phyloP scores from a whole-genome alignment of 2,888 invertebrate species.

The Clivina fossor region DNA sequence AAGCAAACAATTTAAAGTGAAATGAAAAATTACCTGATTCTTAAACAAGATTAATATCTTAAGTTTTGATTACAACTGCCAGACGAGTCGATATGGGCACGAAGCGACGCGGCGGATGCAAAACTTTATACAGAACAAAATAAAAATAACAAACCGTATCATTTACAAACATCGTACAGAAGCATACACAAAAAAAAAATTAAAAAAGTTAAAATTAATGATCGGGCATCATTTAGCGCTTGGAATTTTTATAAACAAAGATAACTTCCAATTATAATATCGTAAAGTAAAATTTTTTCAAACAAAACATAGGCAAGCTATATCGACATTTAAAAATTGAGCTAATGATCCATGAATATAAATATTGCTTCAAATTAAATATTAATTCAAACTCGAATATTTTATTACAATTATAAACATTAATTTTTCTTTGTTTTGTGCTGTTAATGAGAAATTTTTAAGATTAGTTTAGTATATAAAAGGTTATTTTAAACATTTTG shows the following conservation, averaged over 20 bases:
- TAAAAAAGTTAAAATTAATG: slow-evolving; percentile 10
- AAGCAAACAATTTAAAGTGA: not conserved
- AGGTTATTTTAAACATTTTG: too few species aligned
- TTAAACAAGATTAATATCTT: slow-evolving; percentile 6
- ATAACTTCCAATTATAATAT: slow-evolving; percentile 7
- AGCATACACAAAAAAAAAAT: slow-evolving; percentile 1
- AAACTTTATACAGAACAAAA: not conserved
- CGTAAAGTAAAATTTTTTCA: not conserved
- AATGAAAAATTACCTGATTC: not conserved
- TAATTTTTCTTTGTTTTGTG: too few species aligned
- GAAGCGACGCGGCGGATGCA: too few species aligned
- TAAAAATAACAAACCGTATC: not conserved
- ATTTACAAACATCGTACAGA: slow-evolving; percentile 4
- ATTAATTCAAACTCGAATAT: too few species aligned
- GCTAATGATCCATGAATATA: too few species aligned
- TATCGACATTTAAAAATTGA: too few species aligned
- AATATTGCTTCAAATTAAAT: too few species aligned
- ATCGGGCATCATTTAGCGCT: slow-evolving; percentile 1
- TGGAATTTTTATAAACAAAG: slow-evolving; percentile 10
- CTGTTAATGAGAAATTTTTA: too few species aligned
- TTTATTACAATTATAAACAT: too few species aligned
- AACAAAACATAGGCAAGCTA: not conserved
- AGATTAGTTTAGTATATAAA: too few species aligned
- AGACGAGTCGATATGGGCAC: too few species aligned
- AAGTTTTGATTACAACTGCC: not conserved